Base-by-base conservation (phyloP, 2,888 invertebrate species). In the Drosophila pseudotakahashii region DNA sequence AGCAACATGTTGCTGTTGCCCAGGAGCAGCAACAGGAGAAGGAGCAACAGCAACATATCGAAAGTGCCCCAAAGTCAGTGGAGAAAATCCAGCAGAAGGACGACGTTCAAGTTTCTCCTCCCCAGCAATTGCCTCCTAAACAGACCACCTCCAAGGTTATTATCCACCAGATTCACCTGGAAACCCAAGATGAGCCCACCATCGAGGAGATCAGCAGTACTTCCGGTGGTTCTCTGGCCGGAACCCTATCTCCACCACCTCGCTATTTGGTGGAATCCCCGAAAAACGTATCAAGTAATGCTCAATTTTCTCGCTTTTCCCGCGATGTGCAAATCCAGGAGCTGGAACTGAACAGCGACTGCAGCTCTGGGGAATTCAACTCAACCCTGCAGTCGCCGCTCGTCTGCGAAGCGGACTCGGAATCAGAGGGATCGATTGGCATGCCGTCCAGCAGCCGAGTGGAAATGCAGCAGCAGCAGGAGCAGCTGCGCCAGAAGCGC, bases 371-470 rank as follows among this genome's bases (percentile, higher is more conserved):
- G 42, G 90, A 92, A 57, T 87, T 83, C 13, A 85, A 93, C 63
- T 14, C 44, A 0, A 7, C 30, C 2, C 19, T 68, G 44, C 78
- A 67, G 1, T 87, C 93, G 79, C 93, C 94, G 11, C 89, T 95
- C 30, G 93, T 96, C 13, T 93, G 94, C 41, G 95, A 95, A 90
- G 94, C 93, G 26, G 93, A 94, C 45, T 95, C 95, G 83, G 94
- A 94, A 23, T 74, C 88, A 53, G 88, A 89, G 64, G 74, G 84
- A 23, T 66, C 76, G 19, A 32, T 32, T n/a, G 30, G 32, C 7
- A 19, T 85, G 75, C 67, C 74, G 74, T 57, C 58, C 51, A 59
- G 59, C 76, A 80, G 73, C 30, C 89, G 89, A 41, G 74, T 78
- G 64, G 88, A 82, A 52, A 86, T 79, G 13, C 88, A 77, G 92